These are phyloP conservation scores for Tetranychus urticae DNA, from an alignment of 1,140 invertebrate genomes.

Conservation along the genomic window DNA sequence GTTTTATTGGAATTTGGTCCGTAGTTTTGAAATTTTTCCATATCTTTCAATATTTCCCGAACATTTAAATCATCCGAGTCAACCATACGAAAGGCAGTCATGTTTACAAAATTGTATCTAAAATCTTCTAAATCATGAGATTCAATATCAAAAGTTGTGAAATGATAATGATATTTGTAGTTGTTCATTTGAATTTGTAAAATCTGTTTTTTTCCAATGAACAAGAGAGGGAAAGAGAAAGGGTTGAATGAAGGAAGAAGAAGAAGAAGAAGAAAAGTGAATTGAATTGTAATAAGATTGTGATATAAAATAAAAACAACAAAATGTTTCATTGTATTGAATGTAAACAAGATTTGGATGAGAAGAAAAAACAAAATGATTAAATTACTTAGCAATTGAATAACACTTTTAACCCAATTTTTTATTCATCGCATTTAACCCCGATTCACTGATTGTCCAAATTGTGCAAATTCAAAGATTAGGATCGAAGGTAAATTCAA, in stretches of 20 bases:
- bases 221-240: background rate
- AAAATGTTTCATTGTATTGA: no score
- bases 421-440: no score
- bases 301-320: no score
- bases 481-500: no score
- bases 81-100: slow-evolving; percentile 66
- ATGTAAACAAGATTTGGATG: no score
- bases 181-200: slow-evolving; percentile 79
- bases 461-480: no score
- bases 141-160: slow-evolving; percentile 73
- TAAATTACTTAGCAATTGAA: no score
- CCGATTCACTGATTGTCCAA: no score
- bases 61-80: slow-evolving; percentile 51
- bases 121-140: slow-evolving; percentile 77
- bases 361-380: no score
- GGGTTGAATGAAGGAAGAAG: background rate
- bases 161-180: slow-evolving; percentile 74
- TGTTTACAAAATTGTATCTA: slow-evolving; percentile 78
- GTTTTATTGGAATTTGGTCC: slow-evolving; percentile 43
- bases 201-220: slow-evolving; percentile 33
- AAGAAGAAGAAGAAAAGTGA: background rate
- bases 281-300: background rate
- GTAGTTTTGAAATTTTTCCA: slow-evolving; percentile 57
- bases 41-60: slow-evolving; percentile 46
- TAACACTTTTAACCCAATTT: no score